Percentiles rank a stretch among this genome's conserved stretches.
Conservation (phyloP, 1,140 invertebrate species). For the Trinorchestia longiramus region DNA sequence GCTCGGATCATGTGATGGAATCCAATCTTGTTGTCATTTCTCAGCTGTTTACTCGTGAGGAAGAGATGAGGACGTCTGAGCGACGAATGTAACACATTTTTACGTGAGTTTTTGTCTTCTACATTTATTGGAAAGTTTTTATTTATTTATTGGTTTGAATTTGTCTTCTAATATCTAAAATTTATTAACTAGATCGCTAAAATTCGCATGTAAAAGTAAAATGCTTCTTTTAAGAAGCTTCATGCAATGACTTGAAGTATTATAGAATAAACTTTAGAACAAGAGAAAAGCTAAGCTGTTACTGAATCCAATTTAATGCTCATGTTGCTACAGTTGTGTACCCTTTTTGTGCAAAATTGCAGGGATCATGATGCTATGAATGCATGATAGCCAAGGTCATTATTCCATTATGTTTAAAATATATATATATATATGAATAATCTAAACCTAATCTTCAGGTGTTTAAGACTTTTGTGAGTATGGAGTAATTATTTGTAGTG, state of each 20-base stretch:
- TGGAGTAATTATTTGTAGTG: no score
- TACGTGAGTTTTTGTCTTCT: conserved; percentile 1
- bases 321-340: background rate
- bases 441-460: no score
- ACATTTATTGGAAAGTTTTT: background rate
- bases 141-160: background rate
- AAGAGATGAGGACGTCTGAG: background rate
- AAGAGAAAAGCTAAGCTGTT: no score
- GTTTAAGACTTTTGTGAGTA: no score
- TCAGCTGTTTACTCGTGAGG: conserved; percentile 50
- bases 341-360: no score
- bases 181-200: background rate
- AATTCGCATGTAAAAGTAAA: background rate
- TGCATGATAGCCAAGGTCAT: no score
- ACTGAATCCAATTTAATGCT: background rate
- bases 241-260: background rate
- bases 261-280: background rate
- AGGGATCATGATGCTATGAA: no score
- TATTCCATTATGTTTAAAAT: no score
- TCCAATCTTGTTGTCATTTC: conserved; percentile 46
- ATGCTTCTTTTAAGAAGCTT: background rate
- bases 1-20: conserved; percentile 40
- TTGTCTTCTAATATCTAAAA: background rate
- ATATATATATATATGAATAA: no score
- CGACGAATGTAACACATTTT: conserved; percentile 4